phyloP scores from a whole-genome alignment of 1,140 invertebrate species.

The Apolygus lucorum region DNA sequence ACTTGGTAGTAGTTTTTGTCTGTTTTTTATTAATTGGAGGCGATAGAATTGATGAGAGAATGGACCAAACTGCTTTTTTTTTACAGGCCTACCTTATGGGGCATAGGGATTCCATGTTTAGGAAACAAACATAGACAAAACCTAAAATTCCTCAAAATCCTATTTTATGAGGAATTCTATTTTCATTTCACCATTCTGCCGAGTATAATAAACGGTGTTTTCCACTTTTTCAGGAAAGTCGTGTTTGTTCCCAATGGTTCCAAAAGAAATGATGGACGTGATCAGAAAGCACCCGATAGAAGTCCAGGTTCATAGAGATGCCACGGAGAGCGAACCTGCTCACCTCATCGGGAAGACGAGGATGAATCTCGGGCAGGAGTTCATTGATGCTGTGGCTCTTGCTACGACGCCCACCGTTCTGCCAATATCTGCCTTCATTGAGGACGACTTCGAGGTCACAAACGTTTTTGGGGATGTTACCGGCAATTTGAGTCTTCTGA shows the following conservation, averaged over 20 bases:
- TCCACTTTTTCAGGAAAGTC: constrained; percentile 5
- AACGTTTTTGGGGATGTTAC: constrained; percentile 12
- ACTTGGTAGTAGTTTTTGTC: no score
- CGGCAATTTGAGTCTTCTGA: neutral
- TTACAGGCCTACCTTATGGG: no score
- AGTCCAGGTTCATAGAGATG: neutral
- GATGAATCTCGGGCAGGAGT: neutral
- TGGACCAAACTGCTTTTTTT: no score
- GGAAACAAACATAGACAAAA: no score
- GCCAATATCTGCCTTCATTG: neutral
- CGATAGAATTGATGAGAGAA: no score
- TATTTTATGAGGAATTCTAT: no score
- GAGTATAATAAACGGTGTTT: no score
- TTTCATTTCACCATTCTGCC: no score
- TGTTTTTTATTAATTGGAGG: no score
- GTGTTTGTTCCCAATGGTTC: constrained; percentile 3
- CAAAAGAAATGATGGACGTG: neutral
- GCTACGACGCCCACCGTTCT: neutral
- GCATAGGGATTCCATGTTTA: no score
- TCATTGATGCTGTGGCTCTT: neutral
- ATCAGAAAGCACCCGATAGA: neutral
- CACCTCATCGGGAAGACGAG: neutral
- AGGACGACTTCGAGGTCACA: neutral
- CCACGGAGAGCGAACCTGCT: neutral
- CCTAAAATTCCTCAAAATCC: no score